Percentiles rank a stretch among this genome's conserved stretches.
Conservation (phyloP, 2,113 vertebrate species). For the Lathamus discolor region DNA sequence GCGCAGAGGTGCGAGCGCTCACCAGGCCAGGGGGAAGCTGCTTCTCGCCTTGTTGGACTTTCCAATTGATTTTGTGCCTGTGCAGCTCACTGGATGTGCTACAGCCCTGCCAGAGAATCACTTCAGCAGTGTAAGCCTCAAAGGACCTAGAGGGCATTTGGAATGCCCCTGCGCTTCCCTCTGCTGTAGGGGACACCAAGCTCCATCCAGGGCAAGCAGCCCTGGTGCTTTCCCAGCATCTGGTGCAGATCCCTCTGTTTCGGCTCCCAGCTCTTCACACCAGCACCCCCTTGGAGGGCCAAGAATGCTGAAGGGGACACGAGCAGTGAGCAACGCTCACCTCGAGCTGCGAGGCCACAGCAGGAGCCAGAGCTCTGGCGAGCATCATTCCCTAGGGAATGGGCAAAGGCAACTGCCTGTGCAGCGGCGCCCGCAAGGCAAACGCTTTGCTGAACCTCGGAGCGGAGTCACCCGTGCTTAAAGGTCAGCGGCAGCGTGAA, state of each 20-base stretch:
- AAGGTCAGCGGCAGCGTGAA: conserved; percentile 52
- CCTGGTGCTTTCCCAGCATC: background rate
- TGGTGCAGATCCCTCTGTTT: fast-evolving
- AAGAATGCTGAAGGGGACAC: fast-evolving
- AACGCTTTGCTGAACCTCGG: background rate
- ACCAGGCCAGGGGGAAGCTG: background rate
- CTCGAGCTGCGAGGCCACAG: fast-evolving
- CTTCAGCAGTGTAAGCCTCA: conserved; percentile 43
- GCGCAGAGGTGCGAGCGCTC: fast-evolving
- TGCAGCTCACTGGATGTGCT: background rate
- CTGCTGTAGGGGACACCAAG: background rate
- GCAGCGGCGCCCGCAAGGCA: background rate
- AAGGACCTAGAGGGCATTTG: conserved; percentile 8
- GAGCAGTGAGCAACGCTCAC: background rate
- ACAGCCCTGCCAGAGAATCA: conserved; percentile 10
- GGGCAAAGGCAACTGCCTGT: background rate
- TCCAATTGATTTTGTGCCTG: conserved; percentile 36
- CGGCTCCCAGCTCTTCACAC: background rate
- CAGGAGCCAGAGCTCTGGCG: background rate
- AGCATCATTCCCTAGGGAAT: background rate
- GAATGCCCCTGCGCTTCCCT: background rate
- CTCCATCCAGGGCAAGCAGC: background rate
- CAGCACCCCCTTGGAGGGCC: fast-evolving
- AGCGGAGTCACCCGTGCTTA: conserved; percentile 4
- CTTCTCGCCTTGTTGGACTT: background rate